phyloP scores from a whole-genome alignment of 2,888 invertebrate genomes.

The Cheilosia grossa region DNA sequence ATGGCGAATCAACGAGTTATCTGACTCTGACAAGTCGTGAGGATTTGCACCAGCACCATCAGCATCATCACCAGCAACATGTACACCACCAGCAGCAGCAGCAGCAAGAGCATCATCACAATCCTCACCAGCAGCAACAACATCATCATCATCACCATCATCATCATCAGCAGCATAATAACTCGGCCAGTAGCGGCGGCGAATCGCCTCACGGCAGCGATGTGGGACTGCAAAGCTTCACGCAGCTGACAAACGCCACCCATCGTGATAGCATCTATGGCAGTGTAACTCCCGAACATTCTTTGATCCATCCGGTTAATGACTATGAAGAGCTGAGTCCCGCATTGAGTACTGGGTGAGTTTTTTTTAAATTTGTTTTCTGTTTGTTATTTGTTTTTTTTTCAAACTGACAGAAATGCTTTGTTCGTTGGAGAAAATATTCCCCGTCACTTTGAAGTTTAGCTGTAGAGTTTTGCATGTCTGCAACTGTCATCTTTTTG shows the following conservation, averaged over 20 bases:
- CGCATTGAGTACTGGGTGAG: slow-evolving; percentile 80
- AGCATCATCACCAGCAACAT: slow-evolving; percentile 78
- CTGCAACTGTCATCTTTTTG: too few species aligned
- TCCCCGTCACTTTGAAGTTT: too few species aligned
- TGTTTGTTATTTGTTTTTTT: neutral
- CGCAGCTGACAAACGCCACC: slow-evolving; percentile 81
- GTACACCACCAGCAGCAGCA: slow-evolving; percentile 51
- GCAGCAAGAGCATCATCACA: slow-evolving; percentile 72
- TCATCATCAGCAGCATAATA: slow-evolving; percentile 63
- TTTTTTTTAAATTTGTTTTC: slow-evolving; percentile 35
- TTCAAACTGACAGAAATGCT: too few species aligned
- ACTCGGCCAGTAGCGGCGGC: slow-evolving; percentile 75
- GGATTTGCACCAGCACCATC: slow-evolving; percentile 81
- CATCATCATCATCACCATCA: slow-evolving; percentile 75
- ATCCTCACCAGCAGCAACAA: slow-evolving; percentile 65
- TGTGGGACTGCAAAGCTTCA: slow-evolving; percentile 81
- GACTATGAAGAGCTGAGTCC: slow-evolving; percentile 80
- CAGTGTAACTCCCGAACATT: slow-evolving; percentile 80
- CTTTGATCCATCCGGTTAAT: slow-evolving; percentile 75
- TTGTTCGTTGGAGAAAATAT: too few species aligned
- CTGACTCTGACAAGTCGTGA: slow-evolving; percentile 80
- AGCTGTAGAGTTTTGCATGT: too few species aligned
- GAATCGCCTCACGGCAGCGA: slow-evolving; percentile 76
- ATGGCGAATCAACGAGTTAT: slow-evolving; percentile 78
- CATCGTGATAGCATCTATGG: slow-evolving; percentile 80